A percentile compares a stretch with the other conserved stretches of the same genome.
phyloP scores from a whole-genome alignment of 2,113 vertebrate species.

The Notarius quadriscutis region DNA sequence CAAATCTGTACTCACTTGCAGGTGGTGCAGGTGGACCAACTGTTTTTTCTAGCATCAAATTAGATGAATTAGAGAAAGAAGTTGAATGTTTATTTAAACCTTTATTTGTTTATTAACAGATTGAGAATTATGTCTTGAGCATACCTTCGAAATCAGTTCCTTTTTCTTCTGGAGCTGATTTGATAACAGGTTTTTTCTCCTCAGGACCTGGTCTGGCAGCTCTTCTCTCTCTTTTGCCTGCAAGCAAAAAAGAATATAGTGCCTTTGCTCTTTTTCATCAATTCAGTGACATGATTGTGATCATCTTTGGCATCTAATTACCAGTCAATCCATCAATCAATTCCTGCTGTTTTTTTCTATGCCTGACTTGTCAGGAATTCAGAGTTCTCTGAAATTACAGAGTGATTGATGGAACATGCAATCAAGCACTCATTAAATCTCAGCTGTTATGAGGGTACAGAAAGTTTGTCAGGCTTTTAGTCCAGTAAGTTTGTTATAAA shows the following conservation, averaged over 20 bases:
- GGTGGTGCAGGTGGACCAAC: slow-evolving; percentile 46
- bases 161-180: slow-evolving; percentile 41
- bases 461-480: slow-evolving; percentile 37
- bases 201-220: slow-evolving; percentile 1
- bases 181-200: neutral
- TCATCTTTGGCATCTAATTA: slow-evolving; percentile 50
- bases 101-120: neutral
- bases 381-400: slow-evolving; percentile 41
- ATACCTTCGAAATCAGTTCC: slow-evolving; percentile 48
- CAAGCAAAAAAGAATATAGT: neutral
- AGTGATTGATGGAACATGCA: slow-evolving; percentile 27
- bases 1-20: slow-evolving; percentile 61
- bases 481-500: slow-evolving; percentile 28
- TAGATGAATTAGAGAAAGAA: neutral
- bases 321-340: slow-evolving; percentile 31
- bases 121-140: neutral
- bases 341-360: slow-evolving; percentile 24
- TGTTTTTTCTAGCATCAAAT: slow-evolving; percentile 56
- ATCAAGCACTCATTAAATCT: slow-evolving; percentile 27
- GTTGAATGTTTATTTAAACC: neutral
- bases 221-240: slow-evolving; percentile 10
- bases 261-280: neutral
- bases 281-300: slow-evolving; percentile 15
- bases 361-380: slow-evolving; percentile 16
- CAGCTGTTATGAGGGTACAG: slow-evolving; percentile 24